Evolutionary conservation across 2,888 invertebrate genomes (phyloP).

Genomic region (Drosophila nr. perissopoda): DNA sequence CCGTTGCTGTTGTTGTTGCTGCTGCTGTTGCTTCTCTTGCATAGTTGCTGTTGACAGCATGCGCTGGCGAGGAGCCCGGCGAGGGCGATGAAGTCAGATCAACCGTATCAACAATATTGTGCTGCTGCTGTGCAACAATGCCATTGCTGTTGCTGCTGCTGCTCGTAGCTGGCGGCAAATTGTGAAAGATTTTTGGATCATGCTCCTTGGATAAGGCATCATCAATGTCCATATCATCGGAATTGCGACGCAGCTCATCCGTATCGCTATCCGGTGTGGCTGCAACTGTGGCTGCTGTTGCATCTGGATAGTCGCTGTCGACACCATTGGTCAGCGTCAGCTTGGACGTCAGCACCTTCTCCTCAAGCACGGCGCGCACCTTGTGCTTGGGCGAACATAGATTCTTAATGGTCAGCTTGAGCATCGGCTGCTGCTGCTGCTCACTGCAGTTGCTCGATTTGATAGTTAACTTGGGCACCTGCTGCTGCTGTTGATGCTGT

Average conservation of each 20-base stretch:
- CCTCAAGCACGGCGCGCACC: conserved; percentile 86
- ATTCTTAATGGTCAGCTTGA: conserved; percentile 84
- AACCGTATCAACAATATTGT: conserved; percentile 81
- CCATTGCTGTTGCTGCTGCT: conserved; percentile 56
- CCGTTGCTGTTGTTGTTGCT: conserved; percentile 6
- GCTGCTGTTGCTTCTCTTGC: conserved; percentile 19
- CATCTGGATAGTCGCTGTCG: conserved; percentile 41
- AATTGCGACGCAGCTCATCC: conserved; percentile 77
- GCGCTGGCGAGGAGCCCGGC: conserved; percentile 82
- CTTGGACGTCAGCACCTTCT: conserved; percentile 59
- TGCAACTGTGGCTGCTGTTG: conserved; percentile 6
- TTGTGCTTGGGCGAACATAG: conserved; percentile 85
- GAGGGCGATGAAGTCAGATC: conserved; percentile 84
- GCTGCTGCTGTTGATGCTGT: conserved; percentile 26
- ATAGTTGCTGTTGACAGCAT: conserved; percentile 31
- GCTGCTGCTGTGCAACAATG: conserved; percentile 37
- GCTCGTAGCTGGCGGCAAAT: conserved; percentile 57
- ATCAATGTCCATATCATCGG: conserved; percentile 84
- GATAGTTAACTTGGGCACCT: conserved; percentile 81
- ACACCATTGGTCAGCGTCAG: conserved; percentile 63
- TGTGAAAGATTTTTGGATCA: conserved; percentile 83
- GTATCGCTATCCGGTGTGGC: conserved; percentile 10
- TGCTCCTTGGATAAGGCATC: conserved; percentile 80
- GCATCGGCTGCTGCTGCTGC: conserved; percentile 73
- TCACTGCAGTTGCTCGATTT: conserved; percentile 58